Base-by-base conservation (phyloP, 2,888 invertebrate genomes). In the Machimus atricapillus region DNA sequence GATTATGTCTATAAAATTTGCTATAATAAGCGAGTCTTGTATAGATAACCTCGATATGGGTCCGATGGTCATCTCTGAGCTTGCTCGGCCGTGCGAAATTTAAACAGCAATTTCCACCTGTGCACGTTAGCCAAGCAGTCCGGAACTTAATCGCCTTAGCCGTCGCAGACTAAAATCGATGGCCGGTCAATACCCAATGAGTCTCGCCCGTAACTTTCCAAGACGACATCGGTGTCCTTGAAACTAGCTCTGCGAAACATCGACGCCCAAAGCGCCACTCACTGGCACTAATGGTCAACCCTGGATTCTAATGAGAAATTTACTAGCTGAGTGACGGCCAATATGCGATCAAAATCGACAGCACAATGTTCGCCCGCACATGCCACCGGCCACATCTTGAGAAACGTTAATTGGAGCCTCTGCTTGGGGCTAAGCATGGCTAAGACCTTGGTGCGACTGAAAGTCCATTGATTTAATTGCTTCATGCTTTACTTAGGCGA, bases 251-350 rank as follows among this genome's bases (percentile, higher is more conserved):
- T 9, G 8, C 9, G 23, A 9, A 58, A 58, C 23, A 58, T 9
- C 31, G 19, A 31, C 5, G 31, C 12, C 27, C 81, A 9, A 27
- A 14, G 27, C 56, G 56, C 16, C 19, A 58, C 40, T 40, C n/a
- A 56, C 16, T n/a, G 34, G 19, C 19, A 82, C 66, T 82, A 82
- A 82, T 58, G 56, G 37, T 37, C 37, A 56, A 12, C 9, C 14
- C 56, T n/a, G 6, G 66, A 81, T 82, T 58, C 66, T 58, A 31
- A 81, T 81, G 58, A 82, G 82, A 58, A 82, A 58, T 82, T 82
- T 82, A 12, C 40, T 37, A 40, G 82, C n/a, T 66, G 82, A 58
- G n/a, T 58, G 66, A 58, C 34, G 34, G 34, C 58, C 34, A n/a
- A 34, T 37, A 58, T 34, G 52, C 52, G n/a, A n/a, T n/a, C 52